Conservation (phyloP, 2,113 vertebrate species). For the Callionymus lyra region DNA sequence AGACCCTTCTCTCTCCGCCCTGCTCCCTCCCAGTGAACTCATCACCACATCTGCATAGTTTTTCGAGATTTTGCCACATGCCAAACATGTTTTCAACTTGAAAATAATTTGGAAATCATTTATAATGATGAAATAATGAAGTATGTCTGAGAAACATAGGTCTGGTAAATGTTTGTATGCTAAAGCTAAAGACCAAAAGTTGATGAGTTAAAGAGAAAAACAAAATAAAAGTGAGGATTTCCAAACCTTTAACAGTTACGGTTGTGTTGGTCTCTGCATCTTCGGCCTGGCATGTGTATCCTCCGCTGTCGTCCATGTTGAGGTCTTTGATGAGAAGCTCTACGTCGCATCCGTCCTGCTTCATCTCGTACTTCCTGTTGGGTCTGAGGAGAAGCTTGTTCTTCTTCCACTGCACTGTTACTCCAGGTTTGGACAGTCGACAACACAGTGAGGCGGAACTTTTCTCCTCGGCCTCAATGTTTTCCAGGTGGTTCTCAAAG, state of each 20-base stretch:
- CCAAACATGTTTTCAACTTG: too few relatives aligned
- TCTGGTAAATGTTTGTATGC: too few relatives aligned
- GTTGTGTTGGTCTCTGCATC: conserved; percentile 25
- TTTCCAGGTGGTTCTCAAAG: conserved; percentile 22
- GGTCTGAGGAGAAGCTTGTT: conserved; percentile 25
- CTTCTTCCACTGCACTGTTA: conserved; percentile 38
- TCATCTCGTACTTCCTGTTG: conserved; percentile 36
- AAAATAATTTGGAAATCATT: too few relatives aligned
- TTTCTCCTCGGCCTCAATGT: conserved; percentile 26
- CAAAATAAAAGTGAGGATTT: too few relatives aligned
- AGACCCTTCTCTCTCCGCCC: too few relatives aligned
- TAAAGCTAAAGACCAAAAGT: not conserved
- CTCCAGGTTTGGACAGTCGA: conserved; percentile 37
- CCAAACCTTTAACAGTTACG: conserved; percentile 70
- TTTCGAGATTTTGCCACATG: too few relatives aligned
- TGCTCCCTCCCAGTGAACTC: too few relatives aligned
- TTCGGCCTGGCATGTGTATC: conserved; percentile 40
- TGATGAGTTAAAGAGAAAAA: too few relatives aligned
- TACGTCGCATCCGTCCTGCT: conserved; percentile 38
- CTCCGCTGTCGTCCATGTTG: conserved; percentile 40
- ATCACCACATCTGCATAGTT: too few relatives aligned
- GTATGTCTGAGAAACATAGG: too few relatives aligned
- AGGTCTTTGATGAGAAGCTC: conserved; percentile 42
- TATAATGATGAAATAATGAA: too few relatives aligned
- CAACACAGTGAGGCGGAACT: conserved; percentile 20